Conservation (phyloP, 2,797 vertebrate genomes). For the Tinamus major region DNA sequence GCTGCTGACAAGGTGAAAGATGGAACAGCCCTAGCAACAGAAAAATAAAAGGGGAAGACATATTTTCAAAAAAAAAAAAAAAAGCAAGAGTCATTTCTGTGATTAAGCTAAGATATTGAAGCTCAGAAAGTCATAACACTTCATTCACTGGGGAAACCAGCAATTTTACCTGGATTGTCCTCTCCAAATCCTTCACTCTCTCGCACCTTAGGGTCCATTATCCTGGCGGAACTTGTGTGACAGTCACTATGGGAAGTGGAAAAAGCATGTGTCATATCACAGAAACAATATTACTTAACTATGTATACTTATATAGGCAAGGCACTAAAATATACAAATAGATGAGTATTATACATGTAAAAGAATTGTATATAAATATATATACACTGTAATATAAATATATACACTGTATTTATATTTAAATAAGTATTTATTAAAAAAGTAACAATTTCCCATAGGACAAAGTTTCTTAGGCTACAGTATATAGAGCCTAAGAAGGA, state of each 20-base stretch:
- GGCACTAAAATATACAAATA: not conserved
- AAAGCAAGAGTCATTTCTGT: not conserved
- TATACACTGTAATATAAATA: not conserved
- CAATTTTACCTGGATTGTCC: slow-evolving; percentile 85
- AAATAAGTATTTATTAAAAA: not conserved
- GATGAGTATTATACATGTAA: not conserved
- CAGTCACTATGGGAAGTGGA: slow-evolving; percentile 66
- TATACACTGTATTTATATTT: not conserved
- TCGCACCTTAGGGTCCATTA: slow-evolving; percentile 85
- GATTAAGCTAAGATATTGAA: not conserved
- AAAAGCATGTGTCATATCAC: not conserved
- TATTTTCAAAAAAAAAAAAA: not conserved
- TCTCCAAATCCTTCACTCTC: slow-evolving; percentile 85
- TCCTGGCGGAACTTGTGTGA: slow-evolving; percentile 69
- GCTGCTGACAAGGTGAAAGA: not conserved
- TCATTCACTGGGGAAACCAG: not conserved
- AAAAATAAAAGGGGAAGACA: not conserved
- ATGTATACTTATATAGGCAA: not conserved
- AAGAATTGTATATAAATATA: not conserved
- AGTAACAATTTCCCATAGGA: not conserved
- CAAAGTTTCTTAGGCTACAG: not conserved
- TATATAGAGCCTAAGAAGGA: no score
- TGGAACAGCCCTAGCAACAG: not conserved
- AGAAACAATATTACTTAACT: not conserved
- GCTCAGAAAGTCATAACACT: not conserved